Base-by-base conservation (phyloP, 2,797 vertebrate genomes). In the Neosilurus hyrtlii region DNA sequence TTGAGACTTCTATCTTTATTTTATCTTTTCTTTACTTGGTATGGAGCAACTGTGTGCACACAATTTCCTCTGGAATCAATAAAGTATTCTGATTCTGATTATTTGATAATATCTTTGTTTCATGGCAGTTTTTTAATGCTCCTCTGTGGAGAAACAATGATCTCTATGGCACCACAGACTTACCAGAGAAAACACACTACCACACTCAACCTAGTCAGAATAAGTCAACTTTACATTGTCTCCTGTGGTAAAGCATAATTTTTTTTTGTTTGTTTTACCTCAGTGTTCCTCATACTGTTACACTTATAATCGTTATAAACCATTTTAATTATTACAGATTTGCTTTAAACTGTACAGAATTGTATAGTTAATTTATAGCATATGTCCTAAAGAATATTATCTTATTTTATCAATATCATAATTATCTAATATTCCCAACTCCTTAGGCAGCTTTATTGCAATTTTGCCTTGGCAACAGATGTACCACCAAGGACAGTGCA, bases 401-500 rank as follows among this genome's bases (percentile, higher is more conserved):
- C 6, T 43, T 43, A 6, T 43, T 2, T n/a, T n/a, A n/a, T n/a
- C n/a, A n/a, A n/a, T n/a, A n/a, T n/a, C n/a, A n/a, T n/a, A n/a
- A 63, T 63, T 51, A 61, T 26, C 43, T 78, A 35, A 63, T 78
- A 59, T 63, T 22, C n/a, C 6, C 24, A 63, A 78, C 43, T 61
- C n/a, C 67, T 72, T 66, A 61, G 67, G 75, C 76, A 26, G 67
- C 20, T 66, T 82, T 86, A 83, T 65, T 82, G 37, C 79, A 82
- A 20, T 76, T 86, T 82, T 82, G 66, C 75, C 83, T 85, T 86
- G 74, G 85, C 87, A 88, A 88, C 83, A 57, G 84, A 82, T 82
- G 68, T 72, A 70, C 70, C 78, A 72, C n/a, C 71, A 81, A 88
- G 73, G 73, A 84, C 56, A 70, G 57, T 57, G 62, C 12, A 83